Evolutionary conservation across 2,797 vertebrate species (phyloP).

Genomic region (Poecile montanus): DNA sequence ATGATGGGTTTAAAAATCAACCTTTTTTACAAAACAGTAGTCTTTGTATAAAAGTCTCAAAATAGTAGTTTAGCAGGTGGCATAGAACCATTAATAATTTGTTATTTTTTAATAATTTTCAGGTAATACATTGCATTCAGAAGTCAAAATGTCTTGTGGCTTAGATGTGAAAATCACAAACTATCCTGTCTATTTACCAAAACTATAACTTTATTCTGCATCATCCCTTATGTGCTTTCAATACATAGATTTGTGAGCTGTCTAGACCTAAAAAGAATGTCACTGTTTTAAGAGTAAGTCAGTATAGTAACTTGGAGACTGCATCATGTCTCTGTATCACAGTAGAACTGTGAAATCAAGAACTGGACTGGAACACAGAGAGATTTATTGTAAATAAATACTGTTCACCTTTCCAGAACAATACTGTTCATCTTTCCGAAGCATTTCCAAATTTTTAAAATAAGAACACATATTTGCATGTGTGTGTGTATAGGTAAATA

Average conservation of each 20-base stretch:
- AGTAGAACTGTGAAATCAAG: not conserved
- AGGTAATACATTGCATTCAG: not conserved
- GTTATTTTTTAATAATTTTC: not conserved
- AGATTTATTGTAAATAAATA: not conserved
- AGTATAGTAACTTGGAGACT: not conserved
- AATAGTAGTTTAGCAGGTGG: not conserved
- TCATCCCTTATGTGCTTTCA: not conserved
- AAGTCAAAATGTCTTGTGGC: not conserved
- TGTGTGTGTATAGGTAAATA: accelerated
- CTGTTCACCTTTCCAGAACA: not conserved
- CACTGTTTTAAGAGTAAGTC: not conserved
- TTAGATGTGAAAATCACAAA: not conserved
- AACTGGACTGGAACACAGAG: not conserved
- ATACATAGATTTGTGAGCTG: not conserved
- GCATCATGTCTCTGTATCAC: not conserved
- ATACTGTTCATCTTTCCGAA: not conserved
- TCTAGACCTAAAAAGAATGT: not conserved
- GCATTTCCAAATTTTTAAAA: not conserved
- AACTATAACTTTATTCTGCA: not conserved
- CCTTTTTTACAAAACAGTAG: accelerated
- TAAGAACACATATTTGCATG: not conserved
- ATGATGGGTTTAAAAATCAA: not conserved
- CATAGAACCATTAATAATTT: not conserved
- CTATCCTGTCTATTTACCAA: not conserved
- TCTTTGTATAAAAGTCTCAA: not conserved